Conservation (phyloP, 2,797 vertebrate genomes). For the Diplodus sargus region DNA sequence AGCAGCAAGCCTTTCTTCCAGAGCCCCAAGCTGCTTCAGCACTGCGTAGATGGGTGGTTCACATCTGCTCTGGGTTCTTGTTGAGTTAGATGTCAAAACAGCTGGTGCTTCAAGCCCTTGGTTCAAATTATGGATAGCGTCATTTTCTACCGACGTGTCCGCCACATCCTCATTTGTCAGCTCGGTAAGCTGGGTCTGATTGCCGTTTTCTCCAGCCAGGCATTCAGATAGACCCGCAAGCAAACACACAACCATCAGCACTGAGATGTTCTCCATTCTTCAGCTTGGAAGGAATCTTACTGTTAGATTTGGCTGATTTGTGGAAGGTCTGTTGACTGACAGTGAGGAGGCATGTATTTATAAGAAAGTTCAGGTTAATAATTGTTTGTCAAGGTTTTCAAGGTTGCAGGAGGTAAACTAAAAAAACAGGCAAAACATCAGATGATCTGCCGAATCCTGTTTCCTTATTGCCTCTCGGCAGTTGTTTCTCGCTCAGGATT, state of each 20-base stretch:
- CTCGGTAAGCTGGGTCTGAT: neutral
- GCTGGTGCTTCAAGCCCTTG: neutral
- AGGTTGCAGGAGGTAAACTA: no score
- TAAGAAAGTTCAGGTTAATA: neutral
- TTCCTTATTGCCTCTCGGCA: no score
- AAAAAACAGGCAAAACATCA: no score
- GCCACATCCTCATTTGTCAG: neutral
- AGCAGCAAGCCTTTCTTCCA: slow-evolving; percentile 15
- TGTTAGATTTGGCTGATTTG: neutral
- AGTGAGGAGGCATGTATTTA: neutral
- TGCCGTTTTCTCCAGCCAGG: neutral
- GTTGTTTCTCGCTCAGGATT: no score
- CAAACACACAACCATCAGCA: slow-evolving; percentile 22
- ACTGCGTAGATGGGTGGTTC: neutral
- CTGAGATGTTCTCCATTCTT: slow-evolving; percentile 6
- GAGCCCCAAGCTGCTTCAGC: slow-evolving; percentile 14
- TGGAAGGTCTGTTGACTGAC: neutral
- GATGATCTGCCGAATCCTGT: no score
- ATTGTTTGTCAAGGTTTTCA: neutral
- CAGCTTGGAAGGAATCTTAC: neutral
- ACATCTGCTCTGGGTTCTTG: neutral
- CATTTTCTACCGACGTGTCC: neutral
- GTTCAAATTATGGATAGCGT: neutral
- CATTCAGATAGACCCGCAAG: slow-evolving; percentile 5
- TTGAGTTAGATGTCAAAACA: fast-evolving